Evolutionary conservation across 2,888 invertebrate species (phyloP).

Genomic region (Neoscelio sp.): DNA sequence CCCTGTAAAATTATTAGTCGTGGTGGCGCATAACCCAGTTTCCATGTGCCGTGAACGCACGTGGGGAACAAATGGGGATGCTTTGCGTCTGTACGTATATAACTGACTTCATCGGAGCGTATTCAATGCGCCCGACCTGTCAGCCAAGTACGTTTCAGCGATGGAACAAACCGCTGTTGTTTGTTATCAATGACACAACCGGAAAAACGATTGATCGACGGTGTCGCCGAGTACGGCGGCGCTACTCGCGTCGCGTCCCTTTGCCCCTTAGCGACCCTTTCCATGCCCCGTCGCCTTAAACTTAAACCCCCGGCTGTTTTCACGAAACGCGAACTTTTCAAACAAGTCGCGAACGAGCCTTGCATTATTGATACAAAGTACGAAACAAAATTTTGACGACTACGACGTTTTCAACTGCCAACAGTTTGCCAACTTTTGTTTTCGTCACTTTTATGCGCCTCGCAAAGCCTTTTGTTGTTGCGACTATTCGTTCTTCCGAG

Average conservation of each 20-base stretch:
- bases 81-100: constrained; percentile 37
- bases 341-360: constrained; percentile 18
- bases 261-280: not conserved
- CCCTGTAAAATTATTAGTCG: constrained; percentile 36
- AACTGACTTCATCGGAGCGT: constrained; percentile 40
- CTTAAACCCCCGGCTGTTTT: constrained; percentile 17
- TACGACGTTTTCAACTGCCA: constrained; percentile 26
- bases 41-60: constrained; percentile 49
- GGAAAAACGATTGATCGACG: constrained; percentile 70
- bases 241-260: not conserved
- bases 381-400: constrained; percentile 12
- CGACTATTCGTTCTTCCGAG: constrained; percentile 44
- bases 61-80: constrained; percentile 52
- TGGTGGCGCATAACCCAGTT: constrained; percentile 58
- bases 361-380: constrained; percentile 37
- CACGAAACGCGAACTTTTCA: constrained; percentile 1
- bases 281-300: not conserved
- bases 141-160: constrained; percentile 22
- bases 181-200: constrained; percentile 69
- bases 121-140: constrained; percentile 61
- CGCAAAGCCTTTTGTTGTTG: constrained; percentile 42
- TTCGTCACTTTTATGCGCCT: constrained; percentile 37
- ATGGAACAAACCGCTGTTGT: constrained; percentile 44
- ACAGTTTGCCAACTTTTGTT: constrained; percentile 44
- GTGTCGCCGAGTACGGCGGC: constrained; percentile 34